Evolutionary conservation across 1,140 invertebrate genomes (phyloP), one percentile per base, ranked within the genome.

Genomic region (Plectus sambesii): DNA sequence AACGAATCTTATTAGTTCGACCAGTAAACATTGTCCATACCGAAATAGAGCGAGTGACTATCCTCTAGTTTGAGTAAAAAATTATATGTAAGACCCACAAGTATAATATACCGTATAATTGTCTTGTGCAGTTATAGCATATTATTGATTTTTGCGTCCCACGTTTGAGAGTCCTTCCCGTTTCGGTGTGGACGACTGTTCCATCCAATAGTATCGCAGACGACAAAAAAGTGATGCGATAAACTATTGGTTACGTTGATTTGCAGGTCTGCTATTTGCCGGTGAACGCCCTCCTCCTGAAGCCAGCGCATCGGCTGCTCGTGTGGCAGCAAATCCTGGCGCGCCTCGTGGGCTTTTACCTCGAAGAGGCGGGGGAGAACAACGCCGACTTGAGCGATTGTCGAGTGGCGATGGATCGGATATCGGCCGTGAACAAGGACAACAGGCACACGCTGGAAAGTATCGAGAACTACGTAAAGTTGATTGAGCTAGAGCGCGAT

Each of bases 231-330:
- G n/a, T n/a, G n/a, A n/a, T n/a, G n/a, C n/a, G n/a, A n/a, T n/a
- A n/a, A n/a, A n/a, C n/a, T n/a, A n/a, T n/a, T n/a, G n/a, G n/a
- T n/a, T n/a, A n/a, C 15, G 46, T 39, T 20, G 12, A 42, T 17
- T 39, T 45, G 12, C 42, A 47, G 45, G 52, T 55, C 37, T 56
- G 55, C 29, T 49, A 56, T 24, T 30, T 55, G 4, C 43, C 46
- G 12, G 26, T 54, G 9, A 42, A 54, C 12, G 49, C 47, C 47
- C 20, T 54, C 8, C 22, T 54, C 2, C 24, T 54, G 23, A 29
- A 41, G 35, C 29, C 45, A 20, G 24, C 43, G 3, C 30, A 50
- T 4, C 17, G 48, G 2, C 17, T 54, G 8, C 36, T 43, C 2
- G 24, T 23, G 25, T 54, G 52, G 52, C 52, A 50, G 30, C 38